Base-by-base conservation (phyloP, 2,797 vertebrate species). In the Ptychadena robeensis region DNA sequence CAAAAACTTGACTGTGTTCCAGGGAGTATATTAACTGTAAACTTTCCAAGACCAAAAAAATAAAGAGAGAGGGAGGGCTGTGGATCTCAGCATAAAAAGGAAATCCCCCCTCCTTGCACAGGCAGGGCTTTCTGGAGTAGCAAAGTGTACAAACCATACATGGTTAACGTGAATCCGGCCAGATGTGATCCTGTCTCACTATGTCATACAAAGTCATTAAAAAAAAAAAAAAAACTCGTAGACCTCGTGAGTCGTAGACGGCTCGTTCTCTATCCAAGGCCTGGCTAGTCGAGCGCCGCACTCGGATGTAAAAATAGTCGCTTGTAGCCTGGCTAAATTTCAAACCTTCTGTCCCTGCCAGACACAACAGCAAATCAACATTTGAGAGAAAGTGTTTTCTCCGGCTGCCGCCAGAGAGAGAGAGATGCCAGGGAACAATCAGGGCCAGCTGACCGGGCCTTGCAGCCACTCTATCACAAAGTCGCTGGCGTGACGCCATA, bases 21-120 rank as follows among this genome's bases (percentile, higher is more conserved):
- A 96, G 94, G 93, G 94, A 93, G 94, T 95, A 95, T 92, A 95
- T 95, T 96, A 96, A 96, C 94, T 90, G 92, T 95, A 91, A 92
- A 91, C 92, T 93, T 94, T 93, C 94, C 94, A 91, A 93, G 84
- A 86, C 89, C 34, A 25, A 2, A n/a, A 32, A 22, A 40, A 63
- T n/a, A 53, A 7, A 73, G 53, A 57, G 25, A 35, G 90, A 92
- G 91, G 88, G 86, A 87, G 90, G 91, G 90, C 75, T 32, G 30
- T 31, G 28, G 28, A 35, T 28, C 25, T 61, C 87, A 87, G 73
- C 87, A 87, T 74, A 79, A 82, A 61, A 88, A 88, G 90, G 90
- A 86, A 79, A 86, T 87, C 86, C 87, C 44, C 81, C 82, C 86
- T 85, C 4, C 15, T 87, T 84, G 85, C 86, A 48, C 31, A 59